Evolutionary conservation across 1,140 invertebrate species (phyloP), one percentile per base, ranked within the genome.

Genomic region (Drosophila serrata): DNA sequence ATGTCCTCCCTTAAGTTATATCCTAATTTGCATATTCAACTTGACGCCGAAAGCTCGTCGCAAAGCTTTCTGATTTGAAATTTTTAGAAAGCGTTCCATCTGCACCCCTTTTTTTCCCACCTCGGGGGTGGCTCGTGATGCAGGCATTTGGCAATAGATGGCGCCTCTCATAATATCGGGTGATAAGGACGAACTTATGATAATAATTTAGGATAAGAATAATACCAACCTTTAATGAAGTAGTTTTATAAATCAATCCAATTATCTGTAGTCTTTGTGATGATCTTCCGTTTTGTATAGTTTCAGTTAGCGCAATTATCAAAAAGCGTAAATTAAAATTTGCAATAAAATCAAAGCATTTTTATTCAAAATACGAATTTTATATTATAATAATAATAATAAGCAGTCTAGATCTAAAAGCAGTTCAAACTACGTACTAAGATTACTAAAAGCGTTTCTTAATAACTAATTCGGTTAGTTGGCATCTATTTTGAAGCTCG

Each of bases 31-130:
- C 53, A 45, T 65, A 62, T 65, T 77, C 27, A 53, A 65, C 29
- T 49, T 45, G 24, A 46, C 13, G 53, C 17, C 55, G 43, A 84
- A 79, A 84, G 81, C 80, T 82, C 60, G 27, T 11, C 11, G 17
- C 17, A 17, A 43, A 72, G 86, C 82, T 86, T 87, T 87, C 42
- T 63, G 55, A 81, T 88, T 88, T 81, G 85, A 90, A 81, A 84
- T 78, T 60, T 60, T 88, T 90, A 90, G 85, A 88, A 88, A 81
- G 77, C 80, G 48, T 87, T 80, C 51, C 63, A 42, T 46, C 35
- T 19, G 6, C 61, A 65, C 63, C 42, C 48, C 43, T 58, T 46
- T 58, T 46, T 27, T 40, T 24, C 31, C 8, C 13, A 43, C 33
- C 33, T 27, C 33, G 29, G 57, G 74, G 78, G 65, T 75, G 42